Percentiles rank a stretch among this genome's conserved stretches.
phyloP scores from a whole-genome alignment of 2,888 invertebrate genomes.

The Drosophila peninsularis region DNA sequence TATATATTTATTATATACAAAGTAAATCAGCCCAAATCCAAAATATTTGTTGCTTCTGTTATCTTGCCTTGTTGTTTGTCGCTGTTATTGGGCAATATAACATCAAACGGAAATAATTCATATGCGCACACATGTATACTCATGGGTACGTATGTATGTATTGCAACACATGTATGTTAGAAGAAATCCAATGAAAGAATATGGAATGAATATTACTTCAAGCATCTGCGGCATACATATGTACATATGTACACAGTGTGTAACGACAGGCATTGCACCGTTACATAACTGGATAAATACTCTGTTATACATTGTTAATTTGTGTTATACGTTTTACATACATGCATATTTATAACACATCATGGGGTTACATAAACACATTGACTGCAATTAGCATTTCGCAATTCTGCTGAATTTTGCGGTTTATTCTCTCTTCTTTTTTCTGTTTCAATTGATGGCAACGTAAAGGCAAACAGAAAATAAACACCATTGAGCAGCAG shows the following conservation, averaged over 20 bases:
- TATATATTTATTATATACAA: neutral
- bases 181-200: neutral
- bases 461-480: constrained; percentile 26
- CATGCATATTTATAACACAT: constrained; percentile 30
- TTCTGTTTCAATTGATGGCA: constrained; percentile 36
- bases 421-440: constrained; percentile 15
- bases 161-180: neutral
- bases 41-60: constrained; percentile 32
- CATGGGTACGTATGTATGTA: neutral
- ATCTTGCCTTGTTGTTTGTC: constrained; percentile 39
- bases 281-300: constrained; percentile 23
- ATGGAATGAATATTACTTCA: neutral
- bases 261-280: neutral
- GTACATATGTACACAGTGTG: neutral
- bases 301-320: constrained; percentile 22
- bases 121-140: constrained; percentile 2
- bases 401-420: constrained; percentile 37
- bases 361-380: constrained; percentile 63
- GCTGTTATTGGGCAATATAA: constrained; percentile 38
- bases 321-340: constrained; percentile 18
- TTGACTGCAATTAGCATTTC: constrained; percentile 60
- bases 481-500: constrained; percentile 37
- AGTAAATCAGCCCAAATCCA: constrained; percentile 4
- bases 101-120: constrained; percentile 51
- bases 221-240: neutral